Evolutionary conservation across 2,113 vertebrate genomes (phyloP).

Genomic region (Equus quagga): DNA sequence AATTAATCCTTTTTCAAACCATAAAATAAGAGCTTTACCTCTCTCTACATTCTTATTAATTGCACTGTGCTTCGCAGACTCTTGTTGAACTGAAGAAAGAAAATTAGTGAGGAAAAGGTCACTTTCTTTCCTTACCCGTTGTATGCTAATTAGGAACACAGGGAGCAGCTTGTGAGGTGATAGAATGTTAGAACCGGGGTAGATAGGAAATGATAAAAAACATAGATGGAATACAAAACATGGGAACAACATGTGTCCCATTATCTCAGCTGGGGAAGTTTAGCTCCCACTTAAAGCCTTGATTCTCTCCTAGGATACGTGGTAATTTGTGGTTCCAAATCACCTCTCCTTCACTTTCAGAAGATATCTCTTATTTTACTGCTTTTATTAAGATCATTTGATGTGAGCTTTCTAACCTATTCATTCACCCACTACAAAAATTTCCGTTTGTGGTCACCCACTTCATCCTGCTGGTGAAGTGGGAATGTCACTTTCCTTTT

Average conservation of each 20-base stretch:
- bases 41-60: slow-evolving; percentile 83
- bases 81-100: slow-evolving; percentile 75
- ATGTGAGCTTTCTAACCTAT: background rate
- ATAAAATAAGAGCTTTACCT: slow-evolving; percentile 85
- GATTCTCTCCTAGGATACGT: background rate
- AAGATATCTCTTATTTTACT: background rate
- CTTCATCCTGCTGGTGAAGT: background rate
- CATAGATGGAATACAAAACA: background rate
- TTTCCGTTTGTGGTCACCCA: background rate
- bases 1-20: slow-evolving; percentile 81
- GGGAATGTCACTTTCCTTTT: background rate
- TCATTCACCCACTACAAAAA: background rate
- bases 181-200: slow-evolving; percentile 1
- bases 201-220: background rate
- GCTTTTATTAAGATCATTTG: background rate
- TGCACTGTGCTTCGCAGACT: slow-evolving; percentile 79
- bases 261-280: background rate
- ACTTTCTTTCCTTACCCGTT: slow-evolving; percentile 66
- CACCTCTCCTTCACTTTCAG: background rate
- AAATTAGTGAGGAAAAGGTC: slow-evolving; percentile 85
- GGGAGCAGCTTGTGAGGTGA: slow-evolving; percentile 63
- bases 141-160: slow-evolving; percentile 80
- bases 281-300: background rate
- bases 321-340: background rate
- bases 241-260: background rate